Base-by-base conservation (phyloP, 2,888 invertebrate genomes). In the Plebejus argus region DNA sequence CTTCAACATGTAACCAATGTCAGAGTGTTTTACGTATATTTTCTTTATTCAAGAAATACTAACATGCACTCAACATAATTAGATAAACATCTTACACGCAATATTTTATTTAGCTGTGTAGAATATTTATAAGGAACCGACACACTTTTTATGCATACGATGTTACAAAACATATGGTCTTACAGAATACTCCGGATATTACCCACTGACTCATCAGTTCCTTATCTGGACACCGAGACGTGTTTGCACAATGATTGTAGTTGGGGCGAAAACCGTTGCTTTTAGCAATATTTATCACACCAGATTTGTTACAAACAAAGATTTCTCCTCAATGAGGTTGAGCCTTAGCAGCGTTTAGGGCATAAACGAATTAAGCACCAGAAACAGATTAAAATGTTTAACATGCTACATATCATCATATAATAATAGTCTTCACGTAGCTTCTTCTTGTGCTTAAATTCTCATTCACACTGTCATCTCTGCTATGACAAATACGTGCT, bases 91-190 rank as follows among this genome's bases (percentile, higher is more conserved):
- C 28, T 56, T 75, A 53, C 74, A 23, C 15, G 20, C 49, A 49
- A 74, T 49, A 72, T 45, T 72, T 45, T 53, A 45, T 45, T 72
- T 45, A 18, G 72, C 23, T 49, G 77, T 28, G 35, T 35, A 45
- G 76, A 71, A 78, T 78, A 78, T 81, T 79, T 80, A 79, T 81
- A 79, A 80, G 83, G 83, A 83, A 82, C 82, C 86, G 86, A 85
- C 86, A 89, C 84, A 89, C 89, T 90, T 87, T 89, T 88, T 87
- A 90, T 90, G 85, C 86, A 84, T 84, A 80, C 78, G 80, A 81
- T 80, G 89, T 87, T 84, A 85, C 86, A 87, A 86, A 91, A 87
- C 92, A 92, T 90, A 92, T 93, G 92, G 92, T 88, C 86, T 85
- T 82, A 84, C 83, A 87, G 78, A 66, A 66, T 33, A 84, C 85